Conservation (phyloP, 2,888 invertebrate species). For the Nysson spinosus region DNA sequence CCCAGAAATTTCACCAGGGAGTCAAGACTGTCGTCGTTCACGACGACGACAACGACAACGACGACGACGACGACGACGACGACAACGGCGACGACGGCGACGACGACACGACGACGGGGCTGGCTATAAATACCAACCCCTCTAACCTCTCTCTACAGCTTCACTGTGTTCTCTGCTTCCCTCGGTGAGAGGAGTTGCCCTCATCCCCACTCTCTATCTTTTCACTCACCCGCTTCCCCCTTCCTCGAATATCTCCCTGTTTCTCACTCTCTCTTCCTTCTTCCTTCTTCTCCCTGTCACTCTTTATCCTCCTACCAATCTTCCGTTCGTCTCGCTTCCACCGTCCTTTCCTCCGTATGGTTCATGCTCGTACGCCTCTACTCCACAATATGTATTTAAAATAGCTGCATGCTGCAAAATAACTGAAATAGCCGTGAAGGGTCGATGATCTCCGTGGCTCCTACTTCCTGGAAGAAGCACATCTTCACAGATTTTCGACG, state of each 20-base stretch:
- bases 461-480: conserved; percentile 69
- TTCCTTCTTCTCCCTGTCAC: conserved; percentile 15
- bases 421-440: conserved; percentile 72
- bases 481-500: conserved; percentile 55
- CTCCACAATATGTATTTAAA: conserved; percentile 70
- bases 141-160: conserved; percentile 42
- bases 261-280: conserved; percentile 17
- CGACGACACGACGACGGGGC: conserved; percentile 47
- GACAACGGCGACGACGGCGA: conserved; percentile 16
- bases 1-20: conserved; percentile 61
- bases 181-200: conserved; percentile 39
- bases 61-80: conserved; percentile 21
- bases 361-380: conserved; percentile 56
- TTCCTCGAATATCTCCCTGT: conserved; percentile 8
- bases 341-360: conserved; percentile 48
- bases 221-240: conserved; percentile 30
- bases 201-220: conserved; percentile 33
- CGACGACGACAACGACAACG: conserved; percentile 34
- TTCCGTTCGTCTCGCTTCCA: conserved; percentile 29
- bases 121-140: conserved; percentile 65
- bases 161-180: conserved; percentile 20
- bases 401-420: conserved; percentile 71
- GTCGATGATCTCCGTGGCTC: conserved; percentile 70
- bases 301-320: conserved; percentile 12
- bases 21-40: conserved; percentile 59